A percentile compares a stretch with the other conserved stretches of the same genome.
phyloP scores from a whole-genome alignment of 2,888 invertebrate genomes.

The Drosophila buzzatii region DNA sequence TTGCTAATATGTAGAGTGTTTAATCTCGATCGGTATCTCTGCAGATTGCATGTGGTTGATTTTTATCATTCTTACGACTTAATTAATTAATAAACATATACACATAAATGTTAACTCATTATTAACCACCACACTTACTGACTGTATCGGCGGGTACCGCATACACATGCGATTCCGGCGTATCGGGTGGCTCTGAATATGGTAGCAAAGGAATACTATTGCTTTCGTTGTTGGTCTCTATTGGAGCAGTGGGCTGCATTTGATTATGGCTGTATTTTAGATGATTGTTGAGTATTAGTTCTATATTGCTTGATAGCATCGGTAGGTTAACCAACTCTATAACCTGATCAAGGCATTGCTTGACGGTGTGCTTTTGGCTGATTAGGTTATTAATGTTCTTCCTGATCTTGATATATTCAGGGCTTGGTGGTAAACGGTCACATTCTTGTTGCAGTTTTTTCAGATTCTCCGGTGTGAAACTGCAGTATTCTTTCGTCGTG shows the following conservation, averaged over 20 bases:
- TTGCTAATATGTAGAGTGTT: too few species aligned
- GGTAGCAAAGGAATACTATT: not conserved
- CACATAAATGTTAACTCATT: too few species aligned
- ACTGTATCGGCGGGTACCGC: not conserved
- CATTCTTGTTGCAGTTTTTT: not conserved
- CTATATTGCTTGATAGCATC: not conserved
- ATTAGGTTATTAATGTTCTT: not conserved
- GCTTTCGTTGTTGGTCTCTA: not conserved
- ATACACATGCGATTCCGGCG: not conserved
- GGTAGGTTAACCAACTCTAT: fast-evolving
- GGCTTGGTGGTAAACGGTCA: not conserved
- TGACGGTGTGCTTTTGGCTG: not conserved
- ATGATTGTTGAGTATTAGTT: not conserved
- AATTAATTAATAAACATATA: too few species aligned
- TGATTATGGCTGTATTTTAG: not conserved
- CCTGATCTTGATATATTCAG: not conserved
- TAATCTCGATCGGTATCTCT: too few species aligned
- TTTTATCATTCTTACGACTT: too few species aligned
- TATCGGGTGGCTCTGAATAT: not conserved
- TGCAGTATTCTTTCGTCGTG: not conserved
- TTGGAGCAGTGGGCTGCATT: not conserved
- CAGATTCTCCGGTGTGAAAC: not conserved
- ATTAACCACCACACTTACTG: not conserved
- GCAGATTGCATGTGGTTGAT: too few species aligned
- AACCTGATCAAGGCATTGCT: not conserved